Percentiles rank a stretch among this genome's conserved stretches.
Evolutionary conservation across 2,113 vertebrate species (phyloP).

Genomic region (Dipodomys merriami): DNA sequence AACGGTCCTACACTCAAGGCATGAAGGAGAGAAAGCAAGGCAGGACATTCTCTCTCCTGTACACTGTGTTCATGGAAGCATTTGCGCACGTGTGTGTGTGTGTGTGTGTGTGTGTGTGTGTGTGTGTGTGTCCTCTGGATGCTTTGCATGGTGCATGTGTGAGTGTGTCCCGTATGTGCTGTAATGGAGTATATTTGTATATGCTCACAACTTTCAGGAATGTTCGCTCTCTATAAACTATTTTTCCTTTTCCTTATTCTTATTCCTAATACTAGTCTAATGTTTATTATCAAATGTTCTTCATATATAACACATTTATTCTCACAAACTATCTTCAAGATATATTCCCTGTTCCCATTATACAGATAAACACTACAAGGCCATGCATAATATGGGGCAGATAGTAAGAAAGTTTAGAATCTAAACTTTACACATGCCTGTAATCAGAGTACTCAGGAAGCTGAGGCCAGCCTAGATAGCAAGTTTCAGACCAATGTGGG

Average conservation of each 20-base stretch:
- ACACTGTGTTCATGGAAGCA: neutral
- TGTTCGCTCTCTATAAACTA: slow-evolving; percentile 9
- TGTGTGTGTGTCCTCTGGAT: neutral
- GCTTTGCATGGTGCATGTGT: neutral
- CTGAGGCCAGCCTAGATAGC: neutral
- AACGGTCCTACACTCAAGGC: slow-evolving; percentile 83
- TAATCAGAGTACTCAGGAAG: neutral
- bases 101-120: neutral
- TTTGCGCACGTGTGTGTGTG: neutral
- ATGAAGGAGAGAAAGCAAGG: slow-evolving; percentile 78
- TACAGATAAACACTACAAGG: slow-evolving; percentile 5
- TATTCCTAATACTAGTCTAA: slow-evolving; percentile 1
- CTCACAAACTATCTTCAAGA: slow-evolving; percentile 47
- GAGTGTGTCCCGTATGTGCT: neutral
- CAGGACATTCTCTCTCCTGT: slow-evolving; percentile 2
- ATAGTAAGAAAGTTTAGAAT: slow-evolving; percentile 19
- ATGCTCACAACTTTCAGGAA: neutral
- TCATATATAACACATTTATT: slow-evolving; percentile 48
- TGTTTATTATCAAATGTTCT: slow-evolving; percentile 41
- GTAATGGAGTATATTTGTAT: neutral
- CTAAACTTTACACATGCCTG: neutral
- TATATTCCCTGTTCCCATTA: slow-evolving; percentile 34
- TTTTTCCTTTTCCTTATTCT: slow-evolving; percentile 38
- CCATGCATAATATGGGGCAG: neutral
- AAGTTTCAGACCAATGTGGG: neutral